Evolutionary conservation across 53 echinoderm and acorn worm genomes (phyloP).

Genomic region (Actinopyga echinites): DNA sequence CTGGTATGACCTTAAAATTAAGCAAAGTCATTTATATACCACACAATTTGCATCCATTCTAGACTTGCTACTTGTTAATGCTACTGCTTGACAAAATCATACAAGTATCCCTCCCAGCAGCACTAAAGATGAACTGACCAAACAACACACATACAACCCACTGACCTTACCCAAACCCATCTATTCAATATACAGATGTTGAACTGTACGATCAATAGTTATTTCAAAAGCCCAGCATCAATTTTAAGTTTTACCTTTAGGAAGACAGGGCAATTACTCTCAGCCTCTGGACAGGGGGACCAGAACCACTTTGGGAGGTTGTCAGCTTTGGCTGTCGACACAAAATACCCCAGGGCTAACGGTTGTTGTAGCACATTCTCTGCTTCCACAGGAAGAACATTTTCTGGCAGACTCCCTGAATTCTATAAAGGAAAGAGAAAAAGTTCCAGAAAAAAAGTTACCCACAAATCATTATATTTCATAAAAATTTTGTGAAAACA

Average conservation of each 20-base stretch:
- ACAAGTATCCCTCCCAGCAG: no score
- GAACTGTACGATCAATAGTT: no score
- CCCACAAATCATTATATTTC: background rate
- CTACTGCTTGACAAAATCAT: no score
- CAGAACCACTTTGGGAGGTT: constrained; percentile 98
- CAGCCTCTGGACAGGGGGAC: constrained; percentile 95
- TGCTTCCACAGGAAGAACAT: constrained; percentile 64
- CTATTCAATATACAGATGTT: no score
- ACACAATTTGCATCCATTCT: no score
- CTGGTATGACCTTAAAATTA: no score
- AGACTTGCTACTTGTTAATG: no score
- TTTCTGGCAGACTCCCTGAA: constrained; percentile 10
- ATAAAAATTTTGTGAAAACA: background rate
- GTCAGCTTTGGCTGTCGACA: constrained; percentile 94
- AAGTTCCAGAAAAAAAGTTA: no score
- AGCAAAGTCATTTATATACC: no score
- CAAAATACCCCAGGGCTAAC: constrained; percentile 91
- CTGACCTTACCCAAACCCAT: no score
- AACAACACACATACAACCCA: no score
- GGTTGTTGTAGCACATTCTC: constrained; percentile 90
- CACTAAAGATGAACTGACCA: no score
- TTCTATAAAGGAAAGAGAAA: background rate
- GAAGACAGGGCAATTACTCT: constrained; percentile 95
- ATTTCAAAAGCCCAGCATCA: background rate
- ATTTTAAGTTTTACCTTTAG: constrained; percentile 66